Evolutionary conservation across 2,888 invertebrate species (phyloP).

Genomic region (Taenaris catops): DNA sequence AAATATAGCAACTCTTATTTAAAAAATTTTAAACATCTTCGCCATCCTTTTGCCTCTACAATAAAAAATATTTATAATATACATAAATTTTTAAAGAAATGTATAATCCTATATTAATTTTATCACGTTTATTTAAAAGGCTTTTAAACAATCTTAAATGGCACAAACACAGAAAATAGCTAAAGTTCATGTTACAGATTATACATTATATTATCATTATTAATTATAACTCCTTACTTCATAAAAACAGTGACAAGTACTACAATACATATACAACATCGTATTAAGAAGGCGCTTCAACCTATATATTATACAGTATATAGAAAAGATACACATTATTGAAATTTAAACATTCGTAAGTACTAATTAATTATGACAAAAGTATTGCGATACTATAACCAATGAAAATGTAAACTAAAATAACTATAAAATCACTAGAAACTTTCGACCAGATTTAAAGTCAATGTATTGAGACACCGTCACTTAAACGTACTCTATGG

Average conservation of each 20-base stretch:
- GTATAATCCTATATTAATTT: neutral
- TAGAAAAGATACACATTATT: slow-evolving; percentile 8
- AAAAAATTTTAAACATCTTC: no score
- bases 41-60: no score
- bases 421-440: slow-evolving; percentile 10
- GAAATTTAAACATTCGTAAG: slow-evolving; percentile 11
- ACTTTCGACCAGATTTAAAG: slow-evolving; percentile 9
- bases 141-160: slow-evolving; percentile 19
- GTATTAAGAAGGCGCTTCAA: slow-evolving; percentile 19
- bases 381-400: slow-evolving; percentile 1
- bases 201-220: slow-evolving; percentile 10
- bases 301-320: slow-evolving; percentile 12
- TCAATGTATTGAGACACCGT: neutral
- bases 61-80: no score
- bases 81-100: no score
- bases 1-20: no score
- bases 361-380: slow-evolving; percentile 4
- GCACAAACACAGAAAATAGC: slow-evolving; percentile 20
- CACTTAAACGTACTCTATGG: neutral
- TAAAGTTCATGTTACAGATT: slow-evolving; percentile 13
- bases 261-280: slow-evolving; percentile 16
- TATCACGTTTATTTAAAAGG: slow-evolving; percentile 20
- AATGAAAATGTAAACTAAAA: slow-evolving; percentile 5
- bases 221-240: slow-evolving; percentile 15
- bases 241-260: slow-evolving; percentile 19